Conservation (phyloP, 1,140 invertebrate genomes). For the Battus philenor region DNA sequence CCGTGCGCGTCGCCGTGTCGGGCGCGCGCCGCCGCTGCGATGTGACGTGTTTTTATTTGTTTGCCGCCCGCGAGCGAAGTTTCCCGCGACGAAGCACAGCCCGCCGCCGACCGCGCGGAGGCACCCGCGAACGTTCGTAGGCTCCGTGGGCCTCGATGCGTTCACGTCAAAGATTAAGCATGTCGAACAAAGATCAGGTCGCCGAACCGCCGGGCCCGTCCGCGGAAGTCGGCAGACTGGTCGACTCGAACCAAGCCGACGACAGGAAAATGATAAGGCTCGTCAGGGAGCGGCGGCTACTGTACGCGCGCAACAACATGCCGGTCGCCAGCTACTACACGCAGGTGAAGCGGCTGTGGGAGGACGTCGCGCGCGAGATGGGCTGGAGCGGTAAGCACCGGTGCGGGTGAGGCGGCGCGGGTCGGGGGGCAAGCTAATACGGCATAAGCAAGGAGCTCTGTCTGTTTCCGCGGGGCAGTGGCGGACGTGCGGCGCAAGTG, state of each 20-base stretch:
- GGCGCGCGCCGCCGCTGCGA: slow-evolving; percentile 36
- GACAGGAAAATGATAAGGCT: slow-evolving; percentile 56
- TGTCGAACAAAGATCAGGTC: not conserved
- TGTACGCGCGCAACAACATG: slow-evolving; percentile 64
- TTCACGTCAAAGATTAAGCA: slow-evolving; percentile 8
- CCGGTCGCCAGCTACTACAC: slow-evolving; percentile 61
- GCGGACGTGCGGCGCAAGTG: slow-evolving; percentile 62
- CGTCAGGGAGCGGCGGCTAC: slow-evolving; percentile 47
- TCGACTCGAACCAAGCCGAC: slow-evolving; percentile 58
- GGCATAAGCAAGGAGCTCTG: no score
- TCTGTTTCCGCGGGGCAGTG: no score
- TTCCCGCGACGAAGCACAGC: no score
- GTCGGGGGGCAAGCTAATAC: no score
- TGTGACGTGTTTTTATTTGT: slow-evolving; percentile 34
- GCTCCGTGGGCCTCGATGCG: slow-evolving; percentile 1
- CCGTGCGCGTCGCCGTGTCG: slow-evolving; percentile 50
- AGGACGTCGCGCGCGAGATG: slow-evolving; percentile 51
- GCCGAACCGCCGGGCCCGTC: slow-evolving; percentile 2
- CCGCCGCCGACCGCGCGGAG: no score
- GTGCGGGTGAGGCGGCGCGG: no score
- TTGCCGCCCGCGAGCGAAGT: no score
- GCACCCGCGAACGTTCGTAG: no score
- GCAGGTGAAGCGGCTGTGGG: slow-evolving; percentile 51
- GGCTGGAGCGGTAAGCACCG: slow-evolving; percentile 63
- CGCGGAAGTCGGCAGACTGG: slow-evolving; percentile 40